Base-by-base conservation (phyloP, 2,888 invertebrate species). In the Microchrysa polita region DNA sequence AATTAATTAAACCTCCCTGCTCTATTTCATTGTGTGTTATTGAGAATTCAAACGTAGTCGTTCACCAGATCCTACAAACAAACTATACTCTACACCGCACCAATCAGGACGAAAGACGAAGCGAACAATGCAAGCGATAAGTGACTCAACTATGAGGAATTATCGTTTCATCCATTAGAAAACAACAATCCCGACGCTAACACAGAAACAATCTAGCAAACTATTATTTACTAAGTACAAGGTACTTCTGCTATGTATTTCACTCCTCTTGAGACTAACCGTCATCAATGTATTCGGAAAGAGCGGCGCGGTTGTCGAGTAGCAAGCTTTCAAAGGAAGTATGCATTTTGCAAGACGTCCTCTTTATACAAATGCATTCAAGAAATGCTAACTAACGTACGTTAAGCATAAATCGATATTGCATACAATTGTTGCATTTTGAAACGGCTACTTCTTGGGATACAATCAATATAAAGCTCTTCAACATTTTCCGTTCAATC, bases 401-500 rank as follows among this genome's bases (percentile, higher is more conserved):
- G 23, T 14, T 5, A 23, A 59, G 14, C 23, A 7, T n/a, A 22
- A 59, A 59, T 59, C 59, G 22, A 59, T 59, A 59, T n/a, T 14
- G 23, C 14, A 22, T n/a, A n/a, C 59, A 59, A 59, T 22, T 59
- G 59, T 59, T 59, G 59, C 59, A 59, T 59, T 23, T 23, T 14
- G 5, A 9, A 7, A 14, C 59, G 23, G 27, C 59, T 22, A 34
- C 27, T 34, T 5, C 22, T 59, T 59, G 1, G 23, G 23, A 4
- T 59, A 59, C 20, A 23, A 59, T 59, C 59, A 59, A 59, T 59
- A n/a, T n/a, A 59, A 59, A 59, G 59, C 59, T 22, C 59, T 59
- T 59, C 27, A 59, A 16, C 20, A 5, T 59, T 23, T 23, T 59
- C 59, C 12, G 27, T 23, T 59, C 59, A 23, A 59, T 59, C 23